Percentiles rank a stretch among this genome's conserved stretches.
Conservation (phyloP, 2,113 vertebrate genomes). For the Burhinus oedicnemus region DNA sequence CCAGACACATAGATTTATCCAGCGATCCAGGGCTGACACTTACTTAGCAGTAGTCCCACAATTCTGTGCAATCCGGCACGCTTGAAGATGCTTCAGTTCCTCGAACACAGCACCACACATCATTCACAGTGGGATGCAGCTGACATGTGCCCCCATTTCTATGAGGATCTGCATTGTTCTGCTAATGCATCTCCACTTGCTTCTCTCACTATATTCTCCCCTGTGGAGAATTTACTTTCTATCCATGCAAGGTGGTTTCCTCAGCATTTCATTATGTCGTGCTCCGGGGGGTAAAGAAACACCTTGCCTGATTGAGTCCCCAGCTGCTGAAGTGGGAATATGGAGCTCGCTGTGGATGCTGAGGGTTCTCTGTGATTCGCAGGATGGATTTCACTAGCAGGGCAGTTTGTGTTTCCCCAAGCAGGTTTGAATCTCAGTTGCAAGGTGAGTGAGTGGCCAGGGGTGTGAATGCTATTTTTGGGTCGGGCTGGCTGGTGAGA, state of each 20-base stretch:
- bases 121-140: conserved; percentile 19
- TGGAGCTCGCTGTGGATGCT: not conserved
- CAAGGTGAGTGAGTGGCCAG: not conserved
- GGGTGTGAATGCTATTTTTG: not conserved
- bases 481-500: not conserved
- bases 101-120: not conserved
- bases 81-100: not conserved
- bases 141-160: conserved; percentile 17
- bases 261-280: not conserved
- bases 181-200: not conserved
- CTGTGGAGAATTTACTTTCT: not conserved
- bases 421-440: not conserved
- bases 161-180: not conserved
- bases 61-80: accelerated
- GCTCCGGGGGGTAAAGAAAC: not conserved
- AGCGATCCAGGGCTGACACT: accelerated
- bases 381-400: not conserved
- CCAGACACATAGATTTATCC: not conserved
- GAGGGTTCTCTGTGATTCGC: not conserved
- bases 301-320: conserved; percentile 26
- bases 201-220: not conserved
- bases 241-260: not conserved
- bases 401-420: not conserved
- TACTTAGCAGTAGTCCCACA: not conserved
- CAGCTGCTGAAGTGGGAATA: conserved; percentile 9